Conservation (phyloP, 1,140 invertebrate species). For the Macrostomum lignano region DNA sequence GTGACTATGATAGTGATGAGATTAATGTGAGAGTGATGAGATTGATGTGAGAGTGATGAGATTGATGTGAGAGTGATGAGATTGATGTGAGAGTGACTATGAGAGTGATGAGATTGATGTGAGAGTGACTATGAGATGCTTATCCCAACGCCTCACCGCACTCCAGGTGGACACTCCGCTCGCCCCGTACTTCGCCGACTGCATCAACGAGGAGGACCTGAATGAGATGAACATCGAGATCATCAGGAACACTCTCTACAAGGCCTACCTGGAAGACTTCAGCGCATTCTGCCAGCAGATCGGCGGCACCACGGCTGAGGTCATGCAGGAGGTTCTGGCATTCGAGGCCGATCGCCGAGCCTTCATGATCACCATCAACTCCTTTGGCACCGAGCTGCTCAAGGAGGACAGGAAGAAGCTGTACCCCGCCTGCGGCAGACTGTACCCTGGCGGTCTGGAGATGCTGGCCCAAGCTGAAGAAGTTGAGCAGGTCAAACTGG, state of each 20-base stretch:
- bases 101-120: too few relatives aligned
- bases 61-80: too few relatives aligned
- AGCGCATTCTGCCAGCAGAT: conserved; percentile 80
- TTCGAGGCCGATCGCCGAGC: conserved; percentile 97
- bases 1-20: too few relatives aligned
- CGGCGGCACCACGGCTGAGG: conserved; percentile 85
- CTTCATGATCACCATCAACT: conserved; percentile 98
- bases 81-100: too few relatives aligned
- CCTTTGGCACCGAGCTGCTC: conserved; percentile 89
- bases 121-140: too few relatives aligned
- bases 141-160: too few relatives aligned
- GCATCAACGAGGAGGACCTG: conserved; percentile 95
- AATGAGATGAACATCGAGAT: conserved; percentile 99
- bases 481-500: conserved; percentile 91
- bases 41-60: too few relatives aligned
- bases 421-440: conserved; percentile 79
- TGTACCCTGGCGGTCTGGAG: conserved; percentile 81
- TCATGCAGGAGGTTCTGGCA: conserved; percentile 98
- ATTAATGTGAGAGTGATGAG: too few relatives aligned
- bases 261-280: conserved; percentile 87
- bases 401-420: conserved; percentile 91
- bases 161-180: conserved; percentile 98
- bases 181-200: conserved; percentile 94
- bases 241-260: conserved; percentile 93
- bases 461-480: conserved; percentile 85